phyloP scores from a whole-genome alignment of 2,888 invertebrate species.

The Cheilosia vernalis region DNA sequence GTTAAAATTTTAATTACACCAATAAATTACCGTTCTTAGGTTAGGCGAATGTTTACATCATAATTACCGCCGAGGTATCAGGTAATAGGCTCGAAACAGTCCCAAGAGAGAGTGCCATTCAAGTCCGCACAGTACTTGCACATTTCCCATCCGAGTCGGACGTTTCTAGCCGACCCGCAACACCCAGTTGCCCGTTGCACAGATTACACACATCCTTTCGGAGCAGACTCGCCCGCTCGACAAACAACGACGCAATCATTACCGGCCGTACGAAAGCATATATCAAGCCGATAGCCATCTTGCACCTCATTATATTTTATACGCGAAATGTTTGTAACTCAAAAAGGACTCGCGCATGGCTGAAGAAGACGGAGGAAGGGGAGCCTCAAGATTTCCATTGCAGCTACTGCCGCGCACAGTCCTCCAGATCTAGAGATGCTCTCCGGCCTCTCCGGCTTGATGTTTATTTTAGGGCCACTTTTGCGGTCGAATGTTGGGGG shows the following conservation, averaged over 20 bases:
- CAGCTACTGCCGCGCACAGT: slow-evolving; percentile 41
- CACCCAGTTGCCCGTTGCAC: slow-evolving; percentile 44
- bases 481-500: slow-evolving; percentile 9
- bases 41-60: slow-evolving; percentile 76
- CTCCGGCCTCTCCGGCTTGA: slow-evolving; percentile 20
- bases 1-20: slow-evolving; percentile 76
- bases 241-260: slow-evolving; percentile 74
- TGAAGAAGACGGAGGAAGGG: no score
- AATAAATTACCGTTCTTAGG: slow-evolving; percentile 76
- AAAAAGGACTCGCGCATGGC: slow-evolving; percentile 66
- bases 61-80: slow-evolving; percentile 75
- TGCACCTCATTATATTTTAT: slow-evolving; percentile 78
- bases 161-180: slow-evolving; percentile 30
- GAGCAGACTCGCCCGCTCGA: slow-evolving; percentile 26
- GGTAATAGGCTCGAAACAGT: slow-evolving; percentile 66
- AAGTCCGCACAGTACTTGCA: slow-evolving; percentile 24
- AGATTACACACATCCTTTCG: slow-evolving; percentile 23
- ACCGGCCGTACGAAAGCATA: slow-evolving; percentile 75
- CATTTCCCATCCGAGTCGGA: slow-evolving; percentile 41
- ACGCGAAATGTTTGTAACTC: slow-evolving; percentile 75
- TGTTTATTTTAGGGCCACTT: slow-evolving; percentile 50
- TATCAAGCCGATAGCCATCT: slow-evolving; percentile 77
- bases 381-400: slow-evolving; percentile 31
- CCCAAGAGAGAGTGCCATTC: slow-evolving; percentile 52
- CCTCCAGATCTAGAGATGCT: slow-evolving; percentile 24